These are phyloP conservation scores for Stegophylla sp. DNA, from an alignment of 2,888 invertebrate genomes.

Conservation along the genomic window DNA sequence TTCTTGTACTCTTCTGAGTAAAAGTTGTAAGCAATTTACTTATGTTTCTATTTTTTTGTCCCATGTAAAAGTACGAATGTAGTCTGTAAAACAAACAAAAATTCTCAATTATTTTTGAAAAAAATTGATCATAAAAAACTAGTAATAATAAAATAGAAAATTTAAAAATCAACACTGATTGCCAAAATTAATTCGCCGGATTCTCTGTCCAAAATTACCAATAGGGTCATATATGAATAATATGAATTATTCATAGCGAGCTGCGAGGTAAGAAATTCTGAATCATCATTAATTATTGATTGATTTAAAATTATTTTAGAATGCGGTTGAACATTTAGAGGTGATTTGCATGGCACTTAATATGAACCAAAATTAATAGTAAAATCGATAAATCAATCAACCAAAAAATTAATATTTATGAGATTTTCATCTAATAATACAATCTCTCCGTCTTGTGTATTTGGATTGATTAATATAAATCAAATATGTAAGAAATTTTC, in stretches of 20 bases:
- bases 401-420: conserved; percentile 75
- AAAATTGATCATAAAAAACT: no score
- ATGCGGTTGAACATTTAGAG: conserved; percentile 85
- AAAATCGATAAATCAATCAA: background rate
- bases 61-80: conserved; percentile 98
- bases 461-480: conserved; percentile 81
- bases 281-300: conserved; percentile 89
- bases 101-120: background rate
- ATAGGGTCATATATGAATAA: no score
- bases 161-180: conserved; percentile 79
- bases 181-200: conserved; percentile 85
- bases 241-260: conserved; percentile 99
- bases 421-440: conserved; percentile 96
- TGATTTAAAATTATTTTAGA: conserved; percentile 87
- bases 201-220: conserved; percentile 87
- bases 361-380: background rate
- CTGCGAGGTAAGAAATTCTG: conserved; percentile 86
- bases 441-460: conserved; percentile 75
- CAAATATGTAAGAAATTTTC: conserved; percentile 80
- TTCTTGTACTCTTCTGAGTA: conserved; percentile 91
- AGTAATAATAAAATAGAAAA: background rate
- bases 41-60: conserved; percentile 94
- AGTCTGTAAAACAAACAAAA: conserved; percentile 73
- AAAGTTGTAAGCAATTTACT: conserved; percentile 95
- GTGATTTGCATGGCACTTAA: conserved; percentile 82